Evolutionary conservation across 2,888 invertebrate species (phyloP), one percentile per base, ranked within the genome.

Genomic region (Gymnoscelis rufifasciata): DNA sequence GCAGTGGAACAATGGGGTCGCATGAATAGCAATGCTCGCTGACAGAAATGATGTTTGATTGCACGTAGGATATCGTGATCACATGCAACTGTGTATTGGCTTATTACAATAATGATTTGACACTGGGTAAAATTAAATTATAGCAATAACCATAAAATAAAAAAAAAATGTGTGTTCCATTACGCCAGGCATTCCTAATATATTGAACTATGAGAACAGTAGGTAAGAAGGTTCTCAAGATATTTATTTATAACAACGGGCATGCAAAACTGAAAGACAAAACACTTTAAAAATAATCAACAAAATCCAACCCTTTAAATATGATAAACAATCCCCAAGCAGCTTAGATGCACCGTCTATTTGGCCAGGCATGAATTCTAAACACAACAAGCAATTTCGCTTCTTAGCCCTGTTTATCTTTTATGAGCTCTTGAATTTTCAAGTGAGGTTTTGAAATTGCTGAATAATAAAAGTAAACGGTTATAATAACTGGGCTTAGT

Each of bases 11-110:
- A 49, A 47, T 49, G 8, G 33, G 36, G 35, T 33, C 38, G 29
- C 39, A 47, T 56, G 52, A 49, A 52, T 56, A 41, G 46, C 39
- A 40, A 47, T 52, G 51, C 46, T 51, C 52, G 43, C 52, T 43
- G 45, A 44, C 47, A 50, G 49, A 47, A 51, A 52, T 51, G 43
- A 46, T 54, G 52, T 51, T 47, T 54, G 45, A 57, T 52, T 54
- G 47, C 51, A 27, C 33, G 40, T 30, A 24, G 41, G 37, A 35
- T 39, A 29, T 38, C 38, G 39, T 52, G 42, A 46, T 49, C 30
- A 37, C 38, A 45, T 43, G 44, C 51, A 47, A 48, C 39, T 51
- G 45, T 50, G 47, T 43, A 31, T 44, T 48, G 44, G 28, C 39
- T 29, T 45, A 50, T 45, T 41, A 51, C 48, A 46, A 51, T 45